Evolutionary conservation across 1,140 invertebrate species (phyloP).

Genomic region (Cydia strobilella): DNA sequence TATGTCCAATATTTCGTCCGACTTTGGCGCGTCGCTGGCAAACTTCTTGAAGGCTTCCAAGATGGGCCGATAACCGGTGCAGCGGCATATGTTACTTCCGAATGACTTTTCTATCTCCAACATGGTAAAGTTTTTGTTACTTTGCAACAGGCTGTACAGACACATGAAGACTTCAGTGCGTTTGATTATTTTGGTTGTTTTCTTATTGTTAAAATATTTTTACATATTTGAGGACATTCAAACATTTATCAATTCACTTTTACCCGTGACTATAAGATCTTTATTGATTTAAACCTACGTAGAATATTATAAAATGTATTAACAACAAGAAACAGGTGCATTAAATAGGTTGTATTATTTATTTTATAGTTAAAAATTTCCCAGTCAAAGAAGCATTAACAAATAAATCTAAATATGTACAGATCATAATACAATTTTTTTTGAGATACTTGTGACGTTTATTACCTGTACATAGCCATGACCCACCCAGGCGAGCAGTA

Average conservation of each 20-base stretch:
- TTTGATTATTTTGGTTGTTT: not conserved
- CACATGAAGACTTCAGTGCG: not conserved
- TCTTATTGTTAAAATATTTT: too few relatives aligned
- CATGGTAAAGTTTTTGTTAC: conserved; percentile 77
- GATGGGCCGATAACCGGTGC: conserved; percentile 91
- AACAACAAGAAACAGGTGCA: too few relatives aligned
- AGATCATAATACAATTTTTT: too few relatives aligned
- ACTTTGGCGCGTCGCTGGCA: conserved; percentile 79
- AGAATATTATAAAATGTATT: too few relatives aligned
- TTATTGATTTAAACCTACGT: too few relatives aligned
- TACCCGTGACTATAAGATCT: too few relatives aligned
- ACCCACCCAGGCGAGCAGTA: conserved; percentile 92
- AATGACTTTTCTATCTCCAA: conserved; percentile 85
- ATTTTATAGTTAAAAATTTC: too few relatives aligned
- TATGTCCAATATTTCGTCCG: conserved; percentile 52
- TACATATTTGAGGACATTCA: too few relatives aligned
- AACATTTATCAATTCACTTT: too few relatives aligned
- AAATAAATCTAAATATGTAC: too few relatives aligned
- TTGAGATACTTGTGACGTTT: not conserved
- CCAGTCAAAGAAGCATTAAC: too few relatives aligned
- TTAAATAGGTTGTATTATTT: too few relatives aligned
- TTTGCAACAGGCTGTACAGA: conserved; percentile 67
- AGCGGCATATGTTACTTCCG: conserved; percentile 90
- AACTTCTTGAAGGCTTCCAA: conserved; percentile 88
- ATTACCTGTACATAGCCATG: conserved; percentile 90